phyloP scores from a whole-genome alignment of 2,113 vertebrate genomes.

The Etia nguti region DNA sequence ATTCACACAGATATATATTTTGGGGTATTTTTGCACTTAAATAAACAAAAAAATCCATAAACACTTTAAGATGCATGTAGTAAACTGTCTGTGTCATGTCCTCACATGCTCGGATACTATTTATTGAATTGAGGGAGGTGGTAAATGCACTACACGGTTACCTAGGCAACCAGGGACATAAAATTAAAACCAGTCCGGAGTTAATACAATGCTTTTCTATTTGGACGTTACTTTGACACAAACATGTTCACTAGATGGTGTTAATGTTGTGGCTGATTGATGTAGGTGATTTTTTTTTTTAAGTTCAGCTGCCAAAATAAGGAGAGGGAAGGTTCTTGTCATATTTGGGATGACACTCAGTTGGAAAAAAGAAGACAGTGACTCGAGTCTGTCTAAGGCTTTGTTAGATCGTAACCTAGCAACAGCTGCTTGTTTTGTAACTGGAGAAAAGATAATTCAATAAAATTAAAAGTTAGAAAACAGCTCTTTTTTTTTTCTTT shows the following conservation, averaged over 20 bases:
- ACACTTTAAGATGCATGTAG: not conserved
- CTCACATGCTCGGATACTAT: not conserved
- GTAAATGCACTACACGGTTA: not conserved
- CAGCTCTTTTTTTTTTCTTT: not conserved
- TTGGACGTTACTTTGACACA: not conserved
- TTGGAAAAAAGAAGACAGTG: not conserved
- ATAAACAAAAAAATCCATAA: too few species aligned
- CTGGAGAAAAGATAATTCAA: not conserved
- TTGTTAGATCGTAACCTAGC: not conserved
- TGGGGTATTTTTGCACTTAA: too few species aligned
- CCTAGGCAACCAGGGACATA: not conserved
- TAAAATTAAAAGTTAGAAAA: not conserved
- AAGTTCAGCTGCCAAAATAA: too few species aligned
- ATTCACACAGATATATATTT: too few species aligned
- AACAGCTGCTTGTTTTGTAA: not conserved
- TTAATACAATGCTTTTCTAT: not conserved
- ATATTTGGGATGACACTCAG: not conserved
- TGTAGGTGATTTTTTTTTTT: not conserved
- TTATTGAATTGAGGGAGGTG: not conserved
- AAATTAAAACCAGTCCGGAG: not conserved
- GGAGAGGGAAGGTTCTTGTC: not conserved
- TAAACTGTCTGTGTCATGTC: not conserved
- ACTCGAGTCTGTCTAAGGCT: not conserved
- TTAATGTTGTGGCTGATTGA: not conserved
- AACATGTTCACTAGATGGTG: not conserved